A percentile compares a stretch with the other conserved stretches of the same genome.
Conservation (phyloP, 2,113 vertebrate genomes). For the Megaceryle torquata region DNA sequence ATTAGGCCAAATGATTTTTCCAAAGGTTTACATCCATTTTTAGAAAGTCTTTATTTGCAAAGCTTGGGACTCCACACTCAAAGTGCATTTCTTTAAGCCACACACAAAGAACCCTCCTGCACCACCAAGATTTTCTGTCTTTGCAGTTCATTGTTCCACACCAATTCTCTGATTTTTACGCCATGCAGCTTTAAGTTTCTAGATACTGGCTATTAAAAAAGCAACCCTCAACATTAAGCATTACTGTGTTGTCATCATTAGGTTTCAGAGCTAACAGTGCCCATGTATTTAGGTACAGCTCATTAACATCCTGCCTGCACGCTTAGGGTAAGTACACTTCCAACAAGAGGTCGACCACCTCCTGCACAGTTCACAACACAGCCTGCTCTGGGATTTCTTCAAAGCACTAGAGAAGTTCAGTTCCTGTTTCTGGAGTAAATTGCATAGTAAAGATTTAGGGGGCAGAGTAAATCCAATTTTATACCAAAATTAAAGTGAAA, state of each 20-base stretch:
- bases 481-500: not conserved
- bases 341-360: not conserved
- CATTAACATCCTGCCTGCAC: not conserved
- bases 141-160: not conserved
- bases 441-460: not conserved
- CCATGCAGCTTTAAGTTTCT: not conserved
- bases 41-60: not conserved
- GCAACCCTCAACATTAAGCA: not conserved
- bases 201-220: not conserved
- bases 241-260: not conserved
- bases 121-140: not conserved
- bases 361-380: not conserved
- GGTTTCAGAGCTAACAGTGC: constrained; percentile 5
- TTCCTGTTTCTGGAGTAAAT: not conserved
- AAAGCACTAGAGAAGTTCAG: not conserved
- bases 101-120: not conserved
- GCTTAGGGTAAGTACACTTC: not conserved
- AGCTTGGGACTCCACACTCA: not conserved
- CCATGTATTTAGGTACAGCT: not conserved
- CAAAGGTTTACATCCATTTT: not conserved
- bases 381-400: not conserved
- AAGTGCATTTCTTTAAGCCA: not conserved
- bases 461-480: not conserved
- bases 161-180: not conserved
- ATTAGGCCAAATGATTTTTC: not conserved